A percentile compares a stretch with the other conserved stretches of the same genome.
These are phyloP conservation scores for Microplitis demolitor DNA, from an alignment of 1,140 invertebrate species.

Conservation along the genomic window DNA sequence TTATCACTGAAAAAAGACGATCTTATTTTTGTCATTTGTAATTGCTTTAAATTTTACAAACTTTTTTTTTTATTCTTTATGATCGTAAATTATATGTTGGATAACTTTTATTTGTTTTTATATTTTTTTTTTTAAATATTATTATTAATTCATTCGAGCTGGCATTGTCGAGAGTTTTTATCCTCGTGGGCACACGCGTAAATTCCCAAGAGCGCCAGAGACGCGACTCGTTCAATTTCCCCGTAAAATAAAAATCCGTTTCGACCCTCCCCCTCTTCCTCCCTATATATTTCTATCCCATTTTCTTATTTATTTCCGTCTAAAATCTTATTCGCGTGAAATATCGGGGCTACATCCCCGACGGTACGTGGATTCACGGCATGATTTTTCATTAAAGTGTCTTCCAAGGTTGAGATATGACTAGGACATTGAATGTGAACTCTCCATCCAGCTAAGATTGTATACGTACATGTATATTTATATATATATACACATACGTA, in stretches of 20 bases:
- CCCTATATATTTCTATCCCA: background rate
- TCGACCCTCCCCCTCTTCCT: background rate
- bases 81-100: too few relatives aligned
- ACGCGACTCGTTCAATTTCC: conserved; percentile 10
- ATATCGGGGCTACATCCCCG: conserved; percentile 52
- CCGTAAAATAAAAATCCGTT: conserved; percentile 4
- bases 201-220: background rate
- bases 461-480: background rate
- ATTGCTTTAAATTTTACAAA: background rate
- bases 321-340: conserved; percentile 60
- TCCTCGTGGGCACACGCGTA: background rate
- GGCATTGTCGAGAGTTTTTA: too few relatives aligned
- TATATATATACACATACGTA: background rate
- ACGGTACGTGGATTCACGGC: conserved; percentile 52
- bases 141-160: too few relatives aligned
- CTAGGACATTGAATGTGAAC: conserved; percentile 56
- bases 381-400: conserved; percentile 63
- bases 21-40: background rate
- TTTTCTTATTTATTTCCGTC: conserved; percentile 59
- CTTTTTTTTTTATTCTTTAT: too few relatives aligned
- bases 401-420: conserved; percentile 56
- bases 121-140: too few relatives aligned
- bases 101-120: too few relatives aligned
- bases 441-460: conserved; percentile 10
- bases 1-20: background rate